Evolutionary conservation across 1,140 invertebrate genomes (phyloP), one percentile per base, ranked within the genome.

Genomic region (Leptestheria dahalacensis): DNA sequence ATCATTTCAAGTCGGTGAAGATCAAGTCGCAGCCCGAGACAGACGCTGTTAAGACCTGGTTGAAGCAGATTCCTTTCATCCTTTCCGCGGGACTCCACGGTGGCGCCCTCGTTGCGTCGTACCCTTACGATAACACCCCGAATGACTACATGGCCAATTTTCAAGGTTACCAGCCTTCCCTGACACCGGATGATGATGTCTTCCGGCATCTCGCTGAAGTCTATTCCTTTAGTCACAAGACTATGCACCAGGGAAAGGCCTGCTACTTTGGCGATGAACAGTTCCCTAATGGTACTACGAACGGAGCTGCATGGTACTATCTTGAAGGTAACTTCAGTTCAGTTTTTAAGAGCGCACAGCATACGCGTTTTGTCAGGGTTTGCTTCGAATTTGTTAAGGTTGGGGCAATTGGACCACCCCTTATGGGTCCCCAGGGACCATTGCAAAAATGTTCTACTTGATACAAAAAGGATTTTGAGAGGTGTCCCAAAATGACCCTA

Each of bases 111-210:
- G 91, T 93, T 25, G 88, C 91, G 48, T 91, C 86, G 65, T 94
- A 94, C 72, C 90, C 90, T 1, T 93, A 88, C 69, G 90, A 94
- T 70, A 92, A 91, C 68, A 58, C 48, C 12, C 57, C 63, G 15
- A 53, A 60, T 28, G 33, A 41, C 33, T 6, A 41, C 33, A 56
- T 48, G 61, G 62, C 62, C 73, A 87, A 85, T 87, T 71, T 87
- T 87, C 75, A 83, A 86, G 20, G 53, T 15, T 60, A 54, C 20
- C 10, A 48, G 29, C 84, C 85, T 51, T 88, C 88, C 33, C 77
- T 91, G 60, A 87, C 89, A 46, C 91, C 92, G 0, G 95, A 98
- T 69, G 90, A 98, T 71, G 90, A 92, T 69, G 82, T 93, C 3
- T 96, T 97, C 73, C 85, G 84, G 63, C 86, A 95, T 71, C 70